Percentiles rank a stretch among this genome's conserved stretches.
Conservation (phyloP, 2,888 invertebrate species). For the Ophion obscuratus region DNA sequence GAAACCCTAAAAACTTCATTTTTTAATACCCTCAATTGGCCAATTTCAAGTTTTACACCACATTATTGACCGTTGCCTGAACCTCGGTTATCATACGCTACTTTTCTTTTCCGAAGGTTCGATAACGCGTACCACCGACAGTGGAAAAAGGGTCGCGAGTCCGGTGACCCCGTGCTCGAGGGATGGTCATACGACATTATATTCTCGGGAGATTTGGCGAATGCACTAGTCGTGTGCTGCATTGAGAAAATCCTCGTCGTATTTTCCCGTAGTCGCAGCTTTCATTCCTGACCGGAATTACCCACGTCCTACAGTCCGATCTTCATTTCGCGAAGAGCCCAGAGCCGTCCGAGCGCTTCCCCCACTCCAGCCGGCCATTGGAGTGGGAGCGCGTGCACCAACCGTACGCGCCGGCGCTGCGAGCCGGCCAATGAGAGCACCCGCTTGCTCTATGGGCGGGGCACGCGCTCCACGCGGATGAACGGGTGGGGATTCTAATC, state of each 20-base stretch:
- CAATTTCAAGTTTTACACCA: not conserved
- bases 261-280: slow-evolving; percentile 29
- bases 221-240: not conserved
- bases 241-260: slow-evolving; percentile 41
- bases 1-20: too few species aligned
- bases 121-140: slow-evolving; percentile 9
- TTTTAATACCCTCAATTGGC: not conserved
- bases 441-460: not conserved
- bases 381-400: not conserved
- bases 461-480: not conserved
- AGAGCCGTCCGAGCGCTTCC: not conserved
- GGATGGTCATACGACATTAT: slow-evolving; percentile 25
- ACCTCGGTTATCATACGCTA: not conserved
- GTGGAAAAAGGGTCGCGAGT: not conserved
- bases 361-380: too few species aligned
- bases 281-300: slow-evolving; percentile 5
- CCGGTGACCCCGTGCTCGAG: slow-evolving; percentile 9
- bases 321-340: not conserved
- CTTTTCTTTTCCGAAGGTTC: slow-evolving; percentile 10
- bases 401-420: not conserved
- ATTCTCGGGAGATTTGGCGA: slow-evolving; percentile 28
- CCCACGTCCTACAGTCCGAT: not conserved
- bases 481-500: not conserved
- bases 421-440: not conserved
- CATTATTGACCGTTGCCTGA: not conserved